Base-by-base conservation (phyloP, 1,140 invertebrate species). In the Zaprionus vittiger region DNA sequence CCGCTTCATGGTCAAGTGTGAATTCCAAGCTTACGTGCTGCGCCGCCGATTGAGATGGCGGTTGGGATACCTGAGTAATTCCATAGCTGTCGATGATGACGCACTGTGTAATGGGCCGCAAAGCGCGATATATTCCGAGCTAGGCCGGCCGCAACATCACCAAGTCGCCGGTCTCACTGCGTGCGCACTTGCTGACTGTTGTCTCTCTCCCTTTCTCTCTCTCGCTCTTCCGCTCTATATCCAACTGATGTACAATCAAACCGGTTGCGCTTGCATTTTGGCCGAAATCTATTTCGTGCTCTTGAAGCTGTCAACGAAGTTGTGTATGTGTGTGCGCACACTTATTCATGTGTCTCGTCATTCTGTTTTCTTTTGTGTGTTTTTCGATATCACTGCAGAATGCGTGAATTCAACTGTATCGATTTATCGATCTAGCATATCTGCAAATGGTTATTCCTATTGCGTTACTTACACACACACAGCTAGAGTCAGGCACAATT, bases 161-260 rank as follows among this genome's bases (percentile, higher is more conserved):
- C 70, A 38, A 73, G 70, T 59, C 41, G 69, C 70, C 70, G 70
- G 70, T 73, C 70, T 73, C 70, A 49, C 15, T 26, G 34, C 52
- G 6, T 22, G 14, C 44, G 44, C 69, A 47, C 41, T 47, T 20
- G 41, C n/a, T 9, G n/a, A 11, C 31, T 34, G 9, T 34, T 11
- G 26, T 6, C 9, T 11, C 31, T 31, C 41, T 37, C 52, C 24
- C 15, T 49, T 20, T 37, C 52, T 52, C 6, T 52, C 47, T 52
- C 20, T 52, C 11, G 47, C 20, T 22, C 20, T 52, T 11, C 20
- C 11, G 9, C 11, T 52, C 47, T 52, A 24, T 20, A 12, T 52
- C 20, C n/a, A 14, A 22, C 47, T 20, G 20, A 47, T 31, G 54
- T 56, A n/a, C 26, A 56, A 55, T 28, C n/a, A 66, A 66, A 66